A percentile compares a stretch with the other conserved stretches of the same genome.
Evolutionary conservation across 2,888 invertebrate genomes (phyloP).

Genomic region (Cryptocephalus moraei): DNA sequence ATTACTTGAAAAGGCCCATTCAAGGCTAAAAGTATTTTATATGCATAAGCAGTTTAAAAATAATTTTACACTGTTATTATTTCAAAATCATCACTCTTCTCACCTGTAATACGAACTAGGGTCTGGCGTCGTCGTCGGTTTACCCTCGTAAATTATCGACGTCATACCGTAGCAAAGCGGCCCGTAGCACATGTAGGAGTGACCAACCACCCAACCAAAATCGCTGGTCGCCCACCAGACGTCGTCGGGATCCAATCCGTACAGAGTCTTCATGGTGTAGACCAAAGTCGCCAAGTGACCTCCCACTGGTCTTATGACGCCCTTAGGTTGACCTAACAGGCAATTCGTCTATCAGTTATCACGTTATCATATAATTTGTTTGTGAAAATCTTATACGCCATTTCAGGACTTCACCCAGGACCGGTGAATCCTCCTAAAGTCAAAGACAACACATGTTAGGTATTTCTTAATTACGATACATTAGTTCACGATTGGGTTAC

Average conservation of each 20-base stretch:
- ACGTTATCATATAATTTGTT: not conserved
- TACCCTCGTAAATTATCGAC: slow-evolving; percentile 81
- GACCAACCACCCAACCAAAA: slow-evolving; percentile 89
- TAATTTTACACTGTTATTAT: no score
- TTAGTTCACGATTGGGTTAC: no score
- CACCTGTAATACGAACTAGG: slow-evolving; percentile 85
- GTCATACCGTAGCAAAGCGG: slow-evolving; percentile 75
- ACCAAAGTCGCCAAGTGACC: slow-evolving; percentile 77
- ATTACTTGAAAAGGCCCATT: no score
- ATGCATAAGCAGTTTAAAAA: no score
- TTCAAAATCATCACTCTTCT: slow-evolving; percentile 1
- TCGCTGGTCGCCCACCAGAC: slow-evolving; percentile 90
- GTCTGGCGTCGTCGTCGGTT: slow-evolving; percentile 90
- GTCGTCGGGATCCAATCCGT: slow-evolving; percentile 66
- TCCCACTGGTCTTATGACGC: slow-evolving; percentile 78
- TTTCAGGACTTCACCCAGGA: no score
- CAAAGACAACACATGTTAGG: no score
- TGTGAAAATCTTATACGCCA: not conserved
- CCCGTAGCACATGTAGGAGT: slow-evolving; percentile 89
- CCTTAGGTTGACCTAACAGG: slow-evolving; percentile 55
- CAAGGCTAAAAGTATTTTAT: no score
- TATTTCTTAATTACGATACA: no score
- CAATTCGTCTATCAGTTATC: no score
- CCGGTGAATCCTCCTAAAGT: no score
- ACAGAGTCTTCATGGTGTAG: slow-evolving; percentile 76